Evolutionary conservation across 2,797 vertebrate species (phyloP).

Genomic region (Botia kubotai): DNA sequence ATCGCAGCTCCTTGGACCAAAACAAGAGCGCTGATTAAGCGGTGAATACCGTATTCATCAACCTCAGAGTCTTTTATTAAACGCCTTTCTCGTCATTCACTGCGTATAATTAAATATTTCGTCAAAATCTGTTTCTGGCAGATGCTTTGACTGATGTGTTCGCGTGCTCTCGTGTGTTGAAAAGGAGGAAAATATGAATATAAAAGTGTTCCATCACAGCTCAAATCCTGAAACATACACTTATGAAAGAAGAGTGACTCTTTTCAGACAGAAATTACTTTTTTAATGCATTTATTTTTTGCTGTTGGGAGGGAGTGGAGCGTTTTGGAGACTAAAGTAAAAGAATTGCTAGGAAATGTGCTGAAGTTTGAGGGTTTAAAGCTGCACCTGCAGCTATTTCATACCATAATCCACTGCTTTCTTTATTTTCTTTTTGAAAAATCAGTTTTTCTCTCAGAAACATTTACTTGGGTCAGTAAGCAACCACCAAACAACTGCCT

Average conservation of each 20-base stretch:
- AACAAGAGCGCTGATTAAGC: slow-evolving; percentile 86
- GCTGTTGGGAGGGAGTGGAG: slow-evolving; percentile 69
- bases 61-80: slow-evolving; percentile 76
- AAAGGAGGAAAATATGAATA: slow-evolving; percentile 63
- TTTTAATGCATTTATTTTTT: slow-evolving; percentile 52
- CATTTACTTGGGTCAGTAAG: neutral
- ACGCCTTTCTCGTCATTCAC: slow-evolving; percentile 80
- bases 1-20: slow-evolving; percentile 72
- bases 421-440: slow-evolving; percentile 40
- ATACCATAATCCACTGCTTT: slow-evolving; percentile 61
- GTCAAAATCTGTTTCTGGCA: slow-evolving; percentile 72
- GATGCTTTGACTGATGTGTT: slow-evolving; percentile 79
- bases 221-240: slow-evolving; percentile 49
- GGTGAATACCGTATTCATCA: slow-evolving; percentile 84
- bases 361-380: slow-evolving; percentile 39
- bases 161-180: slow-evolving; percentile 74
- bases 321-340: slow-evolving; percentile 67
- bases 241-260: slow-evolving; percentile 62
- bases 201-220: slow-evolving; percentile 52
- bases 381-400: slow-evolving; percentile 82
- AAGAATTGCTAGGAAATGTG: slow-evolving; percentile 72
- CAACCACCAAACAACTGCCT: neutral
- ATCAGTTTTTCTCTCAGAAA: neutral
- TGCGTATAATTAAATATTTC: slow-evolving; percentile 82
- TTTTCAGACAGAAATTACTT: slow-evolving; percentile 63